A percentile compares a stretch with the other conserved stretches of the same genome.
Evolutionary conservation across 2,113 vertebrate species (phyloP).

Genomic region (Pteronura brasiliensis): DNA sequence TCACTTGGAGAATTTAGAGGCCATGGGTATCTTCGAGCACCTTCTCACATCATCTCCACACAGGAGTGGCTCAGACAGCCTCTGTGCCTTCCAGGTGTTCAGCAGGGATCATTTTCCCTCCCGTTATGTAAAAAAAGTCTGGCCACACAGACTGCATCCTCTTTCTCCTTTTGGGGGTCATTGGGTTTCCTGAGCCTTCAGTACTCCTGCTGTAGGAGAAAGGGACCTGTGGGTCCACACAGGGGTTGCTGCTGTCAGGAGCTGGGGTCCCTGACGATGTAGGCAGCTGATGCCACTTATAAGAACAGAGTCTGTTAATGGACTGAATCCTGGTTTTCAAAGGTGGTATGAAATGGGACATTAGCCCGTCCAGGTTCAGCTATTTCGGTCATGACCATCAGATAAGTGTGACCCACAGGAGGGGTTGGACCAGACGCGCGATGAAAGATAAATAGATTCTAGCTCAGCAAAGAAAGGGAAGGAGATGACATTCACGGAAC

Average conservation of each 20-base stretch:
- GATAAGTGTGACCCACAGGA: neutral
- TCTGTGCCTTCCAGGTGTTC: accelerated
- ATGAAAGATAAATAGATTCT: neutral
- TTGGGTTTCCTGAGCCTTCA: neutral
- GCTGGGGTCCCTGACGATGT: neutral
- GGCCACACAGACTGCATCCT: neutral
- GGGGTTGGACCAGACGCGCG: neutral
- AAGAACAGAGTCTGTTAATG: neutral
- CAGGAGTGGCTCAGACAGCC: neutral
- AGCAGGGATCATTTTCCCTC: neutral
- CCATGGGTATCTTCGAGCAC: neutral
- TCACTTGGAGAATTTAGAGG: neutral
- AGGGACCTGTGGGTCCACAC: too few species aligned
- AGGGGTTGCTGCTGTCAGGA: neutral
- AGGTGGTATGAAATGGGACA: neutral
- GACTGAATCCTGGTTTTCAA: neutral
- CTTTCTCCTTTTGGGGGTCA: neutral
- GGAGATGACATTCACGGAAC: accelerated
- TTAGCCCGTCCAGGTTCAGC: neutral
- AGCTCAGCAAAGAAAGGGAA: neutral
- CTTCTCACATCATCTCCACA: neutral
- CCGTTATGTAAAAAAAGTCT: neutral
- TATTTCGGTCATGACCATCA: neutral
- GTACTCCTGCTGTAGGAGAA: neutral
- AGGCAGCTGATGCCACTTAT: neutral